Conservation (phyloP, 2,888 invertebrate genomes). For the Orthosia cruda region DNA sequence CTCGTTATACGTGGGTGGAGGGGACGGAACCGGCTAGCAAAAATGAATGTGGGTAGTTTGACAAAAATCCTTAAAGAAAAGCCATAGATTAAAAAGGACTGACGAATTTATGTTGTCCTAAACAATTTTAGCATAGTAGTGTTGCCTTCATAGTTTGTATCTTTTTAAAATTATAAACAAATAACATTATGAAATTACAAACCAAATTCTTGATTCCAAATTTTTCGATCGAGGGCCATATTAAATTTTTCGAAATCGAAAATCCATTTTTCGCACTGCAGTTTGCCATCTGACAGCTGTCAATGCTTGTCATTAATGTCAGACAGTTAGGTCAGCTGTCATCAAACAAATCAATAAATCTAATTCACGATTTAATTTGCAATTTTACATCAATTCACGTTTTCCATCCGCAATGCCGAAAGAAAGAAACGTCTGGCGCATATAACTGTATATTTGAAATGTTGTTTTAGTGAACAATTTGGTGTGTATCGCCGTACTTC, state of each 20-base stretch:
- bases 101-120: not conserved
- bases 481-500: slow-evolving; percentile 41
- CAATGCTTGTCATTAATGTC: slow-evolving; percentile 33
- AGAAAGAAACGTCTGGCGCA: slow-evolving; percentile 30
- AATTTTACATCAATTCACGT: slow-evolving; percentile 54
- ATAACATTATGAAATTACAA: not conserved
- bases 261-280: slow-evolving; percentile 6
- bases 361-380: slow-evolving; percentile 33
- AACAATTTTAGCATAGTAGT: not conserved
- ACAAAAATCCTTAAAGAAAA: not conserved
- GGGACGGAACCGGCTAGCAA: slow-evolving; percentile 21
- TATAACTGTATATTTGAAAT: slow-evolving; percentile 40
- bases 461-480: slow-evolving; percentile 48
- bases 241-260: slow-evolving; percentile 22
- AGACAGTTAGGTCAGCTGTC: slow-evolving; percentile 54
- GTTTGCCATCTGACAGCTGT: slow-evolving; percentile 45
- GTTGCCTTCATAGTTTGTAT: not conserved
- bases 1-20: slow-evolving; percentile 44
- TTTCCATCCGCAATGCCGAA: slow-evolving; percentile 43
- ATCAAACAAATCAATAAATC: slow-evolving; percentile 66
- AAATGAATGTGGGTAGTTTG: slow-evolving; percentile 40
- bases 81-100: not conserved
- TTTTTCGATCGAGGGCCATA: too few species aligned
- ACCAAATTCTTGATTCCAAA: not conserved
- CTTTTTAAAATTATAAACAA: not conserved